These are phyloP conservation scores for Hymenochirus boettgeri DNA, from an alignment of 2,113 vertebrate species.

Conservation along the genomic window DNA sequence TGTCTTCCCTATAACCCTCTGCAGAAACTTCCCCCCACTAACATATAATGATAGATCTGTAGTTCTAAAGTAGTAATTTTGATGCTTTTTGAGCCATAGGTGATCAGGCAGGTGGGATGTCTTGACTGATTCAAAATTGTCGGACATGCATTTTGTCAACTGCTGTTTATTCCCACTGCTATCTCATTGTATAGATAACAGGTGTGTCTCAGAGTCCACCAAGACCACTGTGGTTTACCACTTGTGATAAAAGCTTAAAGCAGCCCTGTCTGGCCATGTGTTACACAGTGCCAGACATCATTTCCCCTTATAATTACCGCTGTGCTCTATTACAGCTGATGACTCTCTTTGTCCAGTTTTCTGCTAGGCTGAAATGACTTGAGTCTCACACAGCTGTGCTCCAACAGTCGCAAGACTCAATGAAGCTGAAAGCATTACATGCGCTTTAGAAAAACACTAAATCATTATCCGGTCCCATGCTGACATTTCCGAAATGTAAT, in stretches of 20 bases:
- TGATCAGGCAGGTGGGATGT: too few species aligned
- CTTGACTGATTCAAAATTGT: too few species aligned
- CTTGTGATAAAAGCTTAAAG: neutral
- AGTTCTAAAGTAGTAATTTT: too few species aligned
- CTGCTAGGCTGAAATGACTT: constrained; percentile 5
- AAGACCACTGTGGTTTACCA: neutral
- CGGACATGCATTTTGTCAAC: neutral
- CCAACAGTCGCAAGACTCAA: constrained; percentile 23
- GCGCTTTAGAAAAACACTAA: constrained; percentile 23
- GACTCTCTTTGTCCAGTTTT: constrained; percentile 8
- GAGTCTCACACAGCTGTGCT: constrained; percentile 23
- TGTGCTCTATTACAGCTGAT: constrained; percentile 21
- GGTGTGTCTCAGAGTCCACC: neutral
- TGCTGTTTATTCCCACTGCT: neutral
- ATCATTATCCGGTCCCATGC: constrained; percentile 16
- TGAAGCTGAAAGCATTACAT: constrained; percentile 25
- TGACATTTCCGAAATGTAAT: constrained; percentile 31
- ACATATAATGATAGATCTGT: too few species aligned
- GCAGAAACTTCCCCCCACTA: too few species aligned
- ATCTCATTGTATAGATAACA: neutral
- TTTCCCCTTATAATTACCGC: constrained; percentile 5
- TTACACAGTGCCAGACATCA: neutral
- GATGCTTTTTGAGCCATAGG: too few species aligned
- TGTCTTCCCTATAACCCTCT: too few species aligned
- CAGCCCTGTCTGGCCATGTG: constrained; percentile 1